Base-by-base conservation (phyloP, 2,113 vertebrate genomes). In the Poeciliopsis prolifica region DNA sequence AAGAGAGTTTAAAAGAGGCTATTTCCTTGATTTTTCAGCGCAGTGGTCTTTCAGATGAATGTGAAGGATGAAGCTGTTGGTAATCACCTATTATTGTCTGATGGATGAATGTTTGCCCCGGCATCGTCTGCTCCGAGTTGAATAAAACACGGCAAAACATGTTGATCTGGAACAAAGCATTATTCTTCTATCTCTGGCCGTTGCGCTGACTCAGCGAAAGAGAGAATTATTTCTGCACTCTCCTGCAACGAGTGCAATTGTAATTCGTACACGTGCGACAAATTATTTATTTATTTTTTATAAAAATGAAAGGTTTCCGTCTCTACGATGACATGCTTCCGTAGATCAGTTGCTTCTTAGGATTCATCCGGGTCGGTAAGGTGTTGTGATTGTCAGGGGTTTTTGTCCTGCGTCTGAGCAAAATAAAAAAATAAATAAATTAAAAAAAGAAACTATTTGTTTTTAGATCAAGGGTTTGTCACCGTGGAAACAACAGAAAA, bases 1-100 rank as follows among this genome's bases (percentile, higher is more conserved):
- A 58, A 11, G 51, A 58, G 24, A 58, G 51, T 58, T 11, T 37
- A n/a, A 58, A 58, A 58, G 51, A 40, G 61, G 64, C 82, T 72
- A 83, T 89, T 83, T 75, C 70, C 22, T 68, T 83, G 83, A 91
- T 88, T 83, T 76, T 90, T 90, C 78, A 73, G 75, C 33, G 64
- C 7, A 19, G 65, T 66, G 65, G 80, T 33, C 68, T 66, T 61
- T 33, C 75, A 83, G 76, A 88, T 87, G 54, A 87, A 90, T 79
- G 77, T 80, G 71, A 63, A 73, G 51, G 65, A 60, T 37, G 78
- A 11, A 80, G 67, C 67, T 33, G 71, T 67, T 35, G 75, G 61
- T 63, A 61, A 80, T 40, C 24, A 12, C 74, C 78, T 75, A 72
- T 79, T 87, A 70, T 58, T 58, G 60, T 72, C 77, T 2, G 14